phyloP scores from a whole-genome alignment of 2,797 vertebrate species.

The Danio albolineatus region DNA sequence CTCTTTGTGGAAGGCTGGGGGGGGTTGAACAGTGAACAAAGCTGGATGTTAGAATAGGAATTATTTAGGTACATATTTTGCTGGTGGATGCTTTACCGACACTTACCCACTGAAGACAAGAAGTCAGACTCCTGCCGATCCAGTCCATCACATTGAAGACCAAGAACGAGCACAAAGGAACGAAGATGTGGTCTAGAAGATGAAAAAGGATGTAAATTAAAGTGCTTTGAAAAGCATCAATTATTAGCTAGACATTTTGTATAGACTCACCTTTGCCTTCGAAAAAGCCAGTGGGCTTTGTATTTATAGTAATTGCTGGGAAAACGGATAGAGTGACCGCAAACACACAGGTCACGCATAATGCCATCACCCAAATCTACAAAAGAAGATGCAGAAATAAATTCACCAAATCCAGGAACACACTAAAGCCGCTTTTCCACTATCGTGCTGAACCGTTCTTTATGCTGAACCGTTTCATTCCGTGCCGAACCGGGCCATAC shows the following conservation, averaged over 20 bases:
- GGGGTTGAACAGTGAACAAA: neutral
- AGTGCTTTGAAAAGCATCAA: neutral
- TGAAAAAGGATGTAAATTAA: neutral
- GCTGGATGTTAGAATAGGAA: neutral
- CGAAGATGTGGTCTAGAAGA: conserved; percentile 74
- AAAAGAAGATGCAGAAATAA: neutral
- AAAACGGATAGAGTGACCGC: conserved; percentile 82
- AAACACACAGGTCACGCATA: conserved; percentile 83
- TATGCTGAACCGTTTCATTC: no score
- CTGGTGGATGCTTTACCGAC: neutral
- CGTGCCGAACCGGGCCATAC: no score
- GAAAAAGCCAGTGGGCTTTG: conserved; percentile 57
- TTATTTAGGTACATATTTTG: neutral
- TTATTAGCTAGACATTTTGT: neutral
- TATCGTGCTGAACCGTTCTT: no score
- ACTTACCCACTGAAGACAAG: conserved; percentile 63
- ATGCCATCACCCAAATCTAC: conserved; percentile 84
- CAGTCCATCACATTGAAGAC: conserved; percentile 81
- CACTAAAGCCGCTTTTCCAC: no score
- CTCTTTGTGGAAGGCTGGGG: conserved; percentile 53
- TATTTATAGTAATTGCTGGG: conserved; percentile 82
- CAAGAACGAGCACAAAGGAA: conserved; percentile 77
- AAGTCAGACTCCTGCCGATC: conserved; percentile 62
- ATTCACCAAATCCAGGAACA: neutral
- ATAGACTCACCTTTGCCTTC: conserved; percentile 40